Evolutionary conservation across 2,113 vertebrate genomes (phyloP).

Genomic region (Sinocyclocheilus maitianheensis): DNA sequence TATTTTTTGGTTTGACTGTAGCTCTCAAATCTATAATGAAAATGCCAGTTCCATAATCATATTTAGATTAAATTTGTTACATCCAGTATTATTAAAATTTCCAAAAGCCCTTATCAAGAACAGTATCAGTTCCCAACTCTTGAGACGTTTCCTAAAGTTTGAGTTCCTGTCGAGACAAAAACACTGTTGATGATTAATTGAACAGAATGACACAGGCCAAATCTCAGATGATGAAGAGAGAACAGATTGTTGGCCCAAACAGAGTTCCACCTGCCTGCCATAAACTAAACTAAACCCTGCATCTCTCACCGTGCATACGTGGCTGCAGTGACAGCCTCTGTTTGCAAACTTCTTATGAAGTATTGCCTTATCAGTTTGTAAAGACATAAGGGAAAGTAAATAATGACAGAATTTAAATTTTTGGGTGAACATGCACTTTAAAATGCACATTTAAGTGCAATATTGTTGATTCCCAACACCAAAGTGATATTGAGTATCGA

Average conservation of each 20-base stretch:
- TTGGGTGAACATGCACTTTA: neutral
- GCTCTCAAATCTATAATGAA: neutral
- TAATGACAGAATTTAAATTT: neutral
- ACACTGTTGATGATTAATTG: constrained; percentile 1
- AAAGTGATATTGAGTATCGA: neutral
- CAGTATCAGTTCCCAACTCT: neutral
- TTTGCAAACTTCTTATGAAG: neutral
- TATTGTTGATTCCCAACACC: neutral
- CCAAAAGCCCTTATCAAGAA: neutral
- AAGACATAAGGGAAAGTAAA: neutral
- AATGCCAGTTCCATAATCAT: too few relatives aligned
- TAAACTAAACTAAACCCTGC: constrained; percentile 26
- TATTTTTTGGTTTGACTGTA: too few relatives aligned
- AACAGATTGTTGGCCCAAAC: constrained; percentile 15
- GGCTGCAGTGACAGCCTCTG: constrained; percentile 29
- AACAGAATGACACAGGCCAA: constrained; percentile 18
- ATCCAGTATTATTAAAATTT: neutral
- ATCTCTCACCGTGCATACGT: constrained; percentile 38
- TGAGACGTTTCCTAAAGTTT: neutral
- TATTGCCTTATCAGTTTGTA: neutral
- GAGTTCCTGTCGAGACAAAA: constrained; percentile 4
- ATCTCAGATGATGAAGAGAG: constrained; percentile 29
- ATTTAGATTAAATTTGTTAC: neutral
- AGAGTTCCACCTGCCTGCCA: constrained; percentile 48
- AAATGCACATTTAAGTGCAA: neutral